These are phyloP conservation scores for Chrysoperla carnea DNA, from an alignment of 1,140 invertebrate genomes.

Conservation along the genomic window DNA sequence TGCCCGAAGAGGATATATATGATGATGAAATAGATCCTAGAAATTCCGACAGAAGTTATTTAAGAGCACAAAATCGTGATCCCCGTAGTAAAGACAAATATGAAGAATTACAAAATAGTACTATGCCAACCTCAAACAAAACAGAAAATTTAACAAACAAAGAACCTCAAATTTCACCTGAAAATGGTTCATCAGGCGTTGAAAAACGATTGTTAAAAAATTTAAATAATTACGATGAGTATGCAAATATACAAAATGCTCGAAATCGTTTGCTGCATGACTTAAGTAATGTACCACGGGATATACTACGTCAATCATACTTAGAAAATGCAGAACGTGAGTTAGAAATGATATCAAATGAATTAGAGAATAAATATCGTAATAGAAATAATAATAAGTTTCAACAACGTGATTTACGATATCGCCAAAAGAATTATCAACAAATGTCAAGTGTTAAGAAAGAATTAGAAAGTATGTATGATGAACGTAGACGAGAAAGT, in stretches of 20 bases:
- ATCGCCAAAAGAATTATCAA: conserved; percentile 14
- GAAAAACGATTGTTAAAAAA: background rate
- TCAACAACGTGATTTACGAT: conserved; percentile 18
- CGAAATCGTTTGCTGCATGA: conserved; percentile 15
- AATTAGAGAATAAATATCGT: background rate
- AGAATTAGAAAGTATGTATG: conserved; percentile 7
- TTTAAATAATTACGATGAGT: conserved; percentile 7
- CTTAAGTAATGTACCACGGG: conserved; percentile 15
- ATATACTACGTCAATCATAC: conserved; percentile 20
- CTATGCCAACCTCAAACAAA: background rate
- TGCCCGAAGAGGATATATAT: background rate
- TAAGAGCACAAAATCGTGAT: background rate
- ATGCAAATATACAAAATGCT: conserved; percentile 15
- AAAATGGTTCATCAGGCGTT: background rate
- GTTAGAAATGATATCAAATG: conserved; percentile 3
- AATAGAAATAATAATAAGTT: conserved; percentile 14
- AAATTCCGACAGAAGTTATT: background rate
- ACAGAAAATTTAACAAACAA: background rate
- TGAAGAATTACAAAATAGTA: background rate
- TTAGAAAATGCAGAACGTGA: conserved; percentile 19
- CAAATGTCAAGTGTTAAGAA: conserved; percentile 14
- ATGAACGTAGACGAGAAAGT: conserved; percentile 8
- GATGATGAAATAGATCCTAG: background rate
- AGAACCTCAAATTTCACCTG: background rate
- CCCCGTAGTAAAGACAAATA: background rate